Percentiles rank a stretch among this genome's conserved stretches.
phyloP scores from a whole-genome alignment of 2,797 vertebrate genomes.

The Octomys mimax region DNA sequence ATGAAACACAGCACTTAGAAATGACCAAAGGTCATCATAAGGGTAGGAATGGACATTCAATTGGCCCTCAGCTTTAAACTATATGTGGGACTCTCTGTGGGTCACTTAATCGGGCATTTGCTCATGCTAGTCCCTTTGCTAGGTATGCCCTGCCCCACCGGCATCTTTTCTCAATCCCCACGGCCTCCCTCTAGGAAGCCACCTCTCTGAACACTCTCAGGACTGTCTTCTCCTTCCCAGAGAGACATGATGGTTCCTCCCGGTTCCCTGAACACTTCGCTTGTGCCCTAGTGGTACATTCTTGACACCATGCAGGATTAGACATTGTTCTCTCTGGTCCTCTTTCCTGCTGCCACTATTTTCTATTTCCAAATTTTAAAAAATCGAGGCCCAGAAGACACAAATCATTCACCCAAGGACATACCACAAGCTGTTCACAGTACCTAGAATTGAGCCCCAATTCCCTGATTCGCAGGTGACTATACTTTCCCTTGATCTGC shows the following conservation, averaged over 20 bases:
- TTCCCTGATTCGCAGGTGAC: background rate
- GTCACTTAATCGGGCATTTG: background rate
- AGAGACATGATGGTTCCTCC: background rate
- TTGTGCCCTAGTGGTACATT: background rate
- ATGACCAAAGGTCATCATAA: background rate
- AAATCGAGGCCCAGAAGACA: background rate
- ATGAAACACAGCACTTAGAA: background rate
- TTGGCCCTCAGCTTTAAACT: background rate
- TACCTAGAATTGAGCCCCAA: background rate
- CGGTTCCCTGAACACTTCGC: background rate
- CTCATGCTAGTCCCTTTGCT: background rate
- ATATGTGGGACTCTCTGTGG: background rate
- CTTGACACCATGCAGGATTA: background rate
- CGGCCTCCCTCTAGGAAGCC: background rate
- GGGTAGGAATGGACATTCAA: background rate
- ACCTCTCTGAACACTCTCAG: background rate
- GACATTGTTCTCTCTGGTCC: background rate
- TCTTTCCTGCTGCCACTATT: background rate
- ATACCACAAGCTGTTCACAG: background rate
- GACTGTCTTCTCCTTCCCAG: background rate
- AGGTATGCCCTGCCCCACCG: background rate
- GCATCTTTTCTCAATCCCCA: background rate
- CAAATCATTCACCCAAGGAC: background rate
- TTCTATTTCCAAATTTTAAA: constrained; percentile 30
- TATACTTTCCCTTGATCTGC: background rate